phyloP scores from a whole-genome alignment of 2,888 invertebrate species.

The Parnassius mnemosyne region DNA sequence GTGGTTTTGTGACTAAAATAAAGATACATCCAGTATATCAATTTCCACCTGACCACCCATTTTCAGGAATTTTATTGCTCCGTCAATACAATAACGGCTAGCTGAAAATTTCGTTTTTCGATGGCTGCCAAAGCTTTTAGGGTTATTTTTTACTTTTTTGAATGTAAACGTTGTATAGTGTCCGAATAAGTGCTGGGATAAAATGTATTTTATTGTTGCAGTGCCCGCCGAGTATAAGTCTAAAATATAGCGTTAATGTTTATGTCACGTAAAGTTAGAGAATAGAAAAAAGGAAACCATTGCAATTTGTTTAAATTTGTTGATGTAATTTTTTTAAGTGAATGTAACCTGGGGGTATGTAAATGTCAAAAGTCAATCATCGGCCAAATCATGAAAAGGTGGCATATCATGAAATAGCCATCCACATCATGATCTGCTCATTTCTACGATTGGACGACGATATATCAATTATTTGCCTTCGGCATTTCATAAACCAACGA shows the following conservation, averaged over 20 bases:
- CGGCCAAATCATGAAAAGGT: no score
- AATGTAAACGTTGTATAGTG: constrained; percentile 21
- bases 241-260: constrained; percentile 7
- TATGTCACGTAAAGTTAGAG: no score
- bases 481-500: no score
- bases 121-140: constrained; percentile 25
- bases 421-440: no score
- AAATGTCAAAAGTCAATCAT: no score
- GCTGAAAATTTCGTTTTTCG: constrained; percentile 24
- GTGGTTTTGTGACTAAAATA: background rate
- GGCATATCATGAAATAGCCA: no score
- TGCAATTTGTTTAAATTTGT: no score
- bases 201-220: constrained; percentile 22
- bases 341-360: no score
- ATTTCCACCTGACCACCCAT: constrained; percentile 16
- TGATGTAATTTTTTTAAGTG: no score
- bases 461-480: no score
- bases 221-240: background rate
- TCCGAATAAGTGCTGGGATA: constrained; percentile 21
- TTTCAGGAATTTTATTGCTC: constrained; percentile 19
- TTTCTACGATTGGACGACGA: no score
- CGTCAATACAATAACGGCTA: constrained; percentile 25
- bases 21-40: constrained; percentile 14
- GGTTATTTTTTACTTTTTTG: constrained; percentile 16
- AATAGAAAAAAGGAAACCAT: no score